Evolutionary conservation across 2,797 vertebrate genomes (phyloP), one percentile per base, ranked within the genome.

Genomic region (Pachyuromys duprasi): DNA sequence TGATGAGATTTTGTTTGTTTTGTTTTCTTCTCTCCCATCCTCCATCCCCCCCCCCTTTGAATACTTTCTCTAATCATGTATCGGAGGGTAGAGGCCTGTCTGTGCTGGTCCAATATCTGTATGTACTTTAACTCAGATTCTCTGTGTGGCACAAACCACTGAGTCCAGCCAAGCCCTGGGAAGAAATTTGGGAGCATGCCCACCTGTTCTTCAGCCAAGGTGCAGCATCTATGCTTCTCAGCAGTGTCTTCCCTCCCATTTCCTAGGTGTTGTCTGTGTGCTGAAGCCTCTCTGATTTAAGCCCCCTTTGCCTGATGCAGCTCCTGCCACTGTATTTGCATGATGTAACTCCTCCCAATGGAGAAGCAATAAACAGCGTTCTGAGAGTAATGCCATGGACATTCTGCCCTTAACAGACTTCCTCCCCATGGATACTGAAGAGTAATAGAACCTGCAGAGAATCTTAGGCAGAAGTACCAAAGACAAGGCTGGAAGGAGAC

Each of bases 41-140:
- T 67, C 39, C 28, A 53, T n/a, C 39, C 55, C 39, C 3, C 33
- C 33, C 20, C 9, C 1, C 82, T 36, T 74, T 78, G 76, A 62
- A 89, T 2, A 80, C 36, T 84, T 86, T 91, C 33, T 55, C 86
- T 69, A 26, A 11, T 78, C 70, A 39, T 83, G 39, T 70, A 42
- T 53, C 31, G 36, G 18, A 92, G 45, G 12, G 70, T 86, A 95
- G 57, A 93, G 75, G 90, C 63, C 72, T 65, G 53, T 45, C 90
- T 92, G 53, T 86, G 45, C 82, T 79, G 53, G 70, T 70, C 74
- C 78, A 55, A 8, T 8, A 18, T 75, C 78, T 94, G 7, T 28
- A 80, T 78, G 65, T 65, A 80, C 93, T 74, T 91, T 72, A 90
- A 53, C 36, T 74, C 65, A 39, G 62, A 80, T 92, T 82, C 83